Percentiles rank a stretch among this genome's conserved stretches.
phyloP scores from a whole-genome alignment of 2,797 vertebrate species.

The Ambastaia sidthimunki region DNA sequence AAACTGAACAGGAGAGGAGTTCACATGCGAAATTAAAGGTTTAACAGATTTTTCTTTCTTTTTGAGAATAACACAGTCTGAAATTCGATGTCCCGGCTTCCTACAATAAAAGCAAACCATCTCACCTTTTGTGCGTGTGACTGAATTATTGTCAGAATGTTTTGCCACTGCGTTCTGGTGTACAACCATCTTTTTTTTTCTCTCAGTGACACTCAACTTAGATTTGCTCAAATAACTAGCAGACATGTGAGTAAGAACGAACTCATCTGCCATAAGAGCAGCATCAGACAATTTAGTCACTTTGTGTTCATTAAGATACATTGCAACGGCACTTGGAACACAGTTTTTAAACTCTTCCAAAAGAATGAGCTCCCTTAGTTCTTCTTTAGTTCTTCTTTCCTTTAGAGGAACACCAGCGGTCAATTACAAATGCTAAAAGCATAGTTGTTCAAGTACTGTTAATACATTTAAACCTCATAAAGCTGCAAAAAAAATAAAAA shows the following conservation, averaged over 20 bases:
- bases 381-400: not conserved
- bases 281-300: not conserved
- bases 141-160: not conserved
- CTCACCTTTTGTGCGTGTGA: not conserved
- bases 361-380: not conserved
- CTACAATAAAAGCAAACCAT: slow-evolving; percentile 1
- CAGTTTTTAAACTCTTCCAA: not conserved
- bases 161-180: not conserved
- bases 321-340: slow-evolving; percentile 4
- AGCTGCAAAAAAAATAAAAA: too few relatives aligned
- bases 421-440: too few relatives aligned
- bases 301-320: not conserved
- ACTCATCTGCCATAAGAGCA: not conserved
- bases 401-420: not conserved
- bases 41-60: not conserved
- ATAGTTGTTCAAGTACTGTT: too few relatives aligned
- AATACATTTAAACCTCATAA: too few relatives aligned
- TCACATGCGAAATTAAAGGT: not conserved
- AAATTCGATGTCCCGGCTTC: not conserved
- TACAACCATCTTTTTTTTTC: not conserved
- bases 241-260: not conserved
- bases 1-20: too few relatives aligned
- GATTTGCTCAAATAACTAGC: not conserved
- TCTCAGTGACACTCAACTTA: not conserved
- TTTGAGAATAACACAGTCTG: not conserved